A percentile compares a stretch with the other conserved stretches of the same genome.
Conservation (phyloP, 92 coral and sea anemone species). For the Zoanthus solanderi region DNA sequence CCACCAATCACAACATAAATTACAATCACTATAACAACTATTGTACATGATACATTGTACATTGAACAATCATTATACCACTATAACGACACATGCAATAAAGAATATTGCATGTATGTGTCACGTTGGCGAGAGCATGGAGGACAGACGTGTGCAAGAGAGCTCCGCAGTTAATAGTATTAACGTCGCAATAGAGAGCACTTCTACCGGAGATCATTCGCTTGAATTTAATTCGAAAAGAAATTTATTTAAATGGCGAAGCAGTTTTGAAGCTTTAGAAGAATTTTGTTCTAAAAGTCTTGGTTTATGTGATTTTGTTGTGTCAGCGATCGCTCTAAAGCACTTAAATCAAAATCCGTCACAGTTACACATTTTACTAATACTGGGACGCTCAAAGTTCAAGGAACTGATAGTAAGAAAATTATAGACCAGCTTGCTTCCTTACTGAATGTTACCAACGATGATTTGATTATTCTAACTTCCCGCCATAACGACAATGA, state of each 20-base stretch:
- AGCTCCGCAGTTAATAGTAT: neutral
- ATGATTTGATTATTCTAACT: constrained; percentile 18
- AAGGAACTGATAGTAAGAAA: constrained; percentile 21
- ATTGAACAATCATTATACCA: too few relatives aligned
- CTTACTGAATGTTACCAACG: constrained; percentile 16
- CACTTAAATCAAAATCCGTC: too few relatives aligned
- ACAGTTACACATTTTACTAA: neutral
- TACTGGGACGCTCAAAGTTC: constrained; percentile 19
- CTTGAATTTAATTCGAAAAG: neutral
- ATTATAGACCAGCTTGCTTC: constrained; percentile 27
- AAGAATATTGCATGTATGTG: too few relatives aligned
- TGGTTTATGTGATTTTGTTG: constrained; percentile 1
- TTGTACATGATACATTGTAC: too few relatives aligned
- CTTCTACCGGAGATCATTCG: neutral
- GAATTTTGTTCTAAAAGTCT: neutral
- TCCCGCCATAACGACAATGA: constrained; percentile 32
- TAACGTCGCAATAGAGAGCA: constrained; percentile 1
- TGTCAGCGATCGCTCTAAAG: neutral
- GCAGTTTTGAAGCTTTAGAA: constrained; percentile 3
- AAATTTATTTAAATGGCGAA: neutral
- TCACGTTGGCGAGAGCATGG: neutral
- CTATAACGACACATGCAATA: too few relatives aligned
- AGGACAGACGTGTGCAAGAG: neutral
- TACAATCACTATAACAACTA: too few relatives aligned
- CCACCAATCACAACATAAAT: too few relatives aligned